Evolutionary conservation across 2,888 invertebrate species (phyloP).

Genomic region (Gortyna flavago): DNA sequence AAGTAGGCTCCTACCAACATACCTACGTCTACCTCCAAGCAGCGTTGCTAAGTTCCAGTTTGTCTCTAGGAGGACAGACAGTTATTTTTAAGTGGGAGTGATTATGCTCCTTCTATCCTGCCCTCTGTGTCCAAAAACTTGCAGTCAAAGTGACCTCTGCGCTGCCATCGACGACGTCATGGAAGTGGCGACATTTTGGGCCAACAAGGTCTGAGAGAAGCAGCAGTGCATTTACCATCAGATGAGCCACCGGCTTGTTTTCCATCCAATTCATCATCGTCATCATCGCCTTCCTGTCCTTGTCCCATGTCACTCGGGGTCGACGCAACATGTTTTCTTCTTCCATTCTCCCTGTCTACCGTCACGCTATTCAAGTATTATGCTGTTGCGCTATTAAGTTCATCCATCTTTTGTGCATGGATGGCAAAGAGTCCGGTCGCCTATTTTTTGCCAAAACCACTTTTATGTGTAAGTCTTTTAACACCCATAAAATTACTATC

Average conservation of each 20-base stretch:
- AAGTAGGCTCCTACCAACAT: not conserved
- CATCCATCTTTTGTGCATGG: not conserved
- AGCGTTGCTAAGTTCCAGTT: not conserved
- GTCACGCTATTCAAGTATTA: no score
- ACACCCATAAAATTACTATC: not conserved
- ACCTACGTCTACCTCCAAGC: not conserved
- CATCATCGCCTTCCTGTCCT: not conserved
- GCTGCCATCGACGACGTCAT: not conserved
- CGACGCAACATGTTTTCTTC: not conserved
- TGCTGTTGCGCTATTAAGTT: no score
- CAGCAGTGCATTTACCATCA: not conserved
- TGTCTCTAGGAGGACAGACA: not conserved
- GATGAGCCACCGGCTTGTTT: no score
- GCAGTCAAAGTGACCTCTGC: not conserved
- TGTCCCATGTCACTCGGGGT: not conserved
- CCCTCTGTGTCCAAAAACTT: not conserved
- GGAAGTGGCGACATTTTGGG: not conserved
- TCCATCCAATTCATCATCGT: not conserved
- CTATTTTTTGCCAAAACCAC: not conserved
- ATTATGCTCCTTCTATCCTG: not conserved
- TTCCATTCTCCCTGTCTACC: not conserved
- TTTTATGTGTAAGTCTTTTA: conserved; percentile 2
- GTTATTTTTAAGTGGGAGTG: not conserved
- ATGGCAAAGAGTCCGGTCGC: not conserved
- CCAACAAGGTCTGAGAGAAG: not conserved